Conservation (phyloP, 2,797 vertebrate species). For the Coreius guichenoti region DNA sequence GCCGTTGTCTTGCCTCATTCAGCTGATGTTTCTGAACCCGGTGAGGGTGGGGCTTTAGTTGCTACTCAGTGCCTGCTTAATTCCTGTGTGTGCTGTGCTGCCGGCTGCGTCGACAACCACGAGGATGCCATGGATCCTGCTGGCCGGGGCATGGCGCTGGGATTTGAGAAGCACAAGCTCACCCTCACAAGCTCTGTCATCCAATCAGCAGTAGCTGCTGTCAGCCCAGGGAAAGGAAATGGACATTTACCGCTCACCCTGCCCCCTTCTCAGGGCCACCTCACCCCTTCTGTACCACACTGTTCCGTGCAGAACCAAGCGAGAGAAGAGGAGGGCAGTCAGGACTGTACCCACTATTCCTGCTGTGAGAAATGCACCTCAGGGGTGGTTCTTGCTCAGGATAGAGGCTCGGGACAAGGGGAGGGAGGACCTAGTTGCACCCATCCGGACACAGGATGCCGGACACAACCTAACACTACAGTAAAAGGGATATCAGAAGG, state of each 20-base stretch:
- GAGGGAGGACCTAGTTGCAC: conserved; percentile 64
- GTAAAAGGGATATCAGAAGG: conserved; percentile 50
- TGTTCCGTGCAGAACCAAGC: conserved; percentile 41
- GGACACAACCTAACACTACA: conserved; percentile 47
- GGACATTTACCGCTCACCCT: conserved; percentile 56
- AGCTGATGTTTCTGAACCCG: conserved; percentile 55
- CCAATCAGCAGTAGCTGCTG: conserved; percentile 75
- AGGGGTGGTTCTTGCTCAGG: conserved; percentile 70
- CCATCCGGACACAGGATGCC: conserved; percentile 74
- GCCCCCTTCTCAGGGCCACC: conserved; percentile 55
- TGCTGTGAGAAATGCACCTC: conserved; percentile 82
- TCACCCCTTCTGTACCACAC: conserved; percentile 58
- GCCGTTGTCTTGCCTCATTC: conserved; percentile 72
- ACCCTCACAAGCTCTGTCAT: conserved; percentile 77
- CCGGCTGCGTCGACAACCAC: conserved; percentile 85
- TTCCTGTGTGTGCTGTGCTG: conserved; percentile 93
- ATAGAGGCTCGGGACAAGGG: conserved; percentile 67
- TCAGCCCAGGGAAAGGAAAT: conserved; percentile 69
- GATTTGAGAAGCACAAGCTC: conserved; percentile 77
- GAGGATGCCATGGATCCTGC: conserved; percentile 79
- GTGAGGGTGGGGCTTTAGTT: conserved; percentile 72
- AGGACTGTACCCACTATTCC: conserved; percentile 65
- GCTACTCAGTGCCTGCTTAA: conserved; percentile 92
- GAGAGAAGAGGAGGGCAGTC: conserved; percentile 67
- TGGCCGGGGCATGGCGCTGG: conserved; percentile 73